Evolutionary conservation across 1,140 invertebrate species (phyloP).

Genomic region (Drosophila murphyi): DNA sequence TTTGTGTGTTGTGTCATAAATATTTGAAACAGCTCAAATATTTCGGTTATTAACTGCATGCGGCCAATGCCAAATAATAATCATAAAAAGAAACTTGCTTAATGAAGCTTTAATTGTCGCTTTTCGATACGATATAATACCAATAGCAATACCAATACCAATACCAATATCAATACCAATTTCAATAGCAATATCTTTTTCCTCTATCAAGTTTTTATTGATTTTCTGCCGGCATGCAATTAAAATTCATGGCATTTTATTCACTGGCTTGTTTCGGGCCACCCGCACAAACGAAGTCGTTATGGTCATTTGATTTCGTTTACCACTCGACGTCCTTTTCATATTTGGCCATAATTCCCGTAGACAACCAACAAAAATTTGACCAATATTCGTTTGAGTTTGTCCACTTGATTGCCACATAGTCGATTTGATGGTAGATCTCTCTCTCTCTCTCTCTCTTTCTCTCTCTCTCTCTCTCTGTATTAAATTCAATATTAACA

Average conservation of each 20-base stretch:
- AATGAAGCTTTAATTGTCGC: slow-evolving; percentile 67
- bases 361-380: slow-evolving; percentile 9
- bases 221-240: slow-evolving; percentile 57
- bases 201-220: slow-evolving; percentile 14
- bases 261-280: slow-evolving; percentile 32
- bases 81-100: slow-evolving; percentile 30
- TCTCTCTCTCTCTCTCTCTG: neutral
- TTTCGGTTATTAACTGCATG: slow-evolving; percentile 43
- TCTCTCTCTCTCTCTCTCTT: neutral
- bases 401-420: slow-evolving; percentile 24
- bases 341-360: slow-evolving; percentile 16
- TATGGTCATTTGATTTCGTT: slow-evolving; percentile 13
- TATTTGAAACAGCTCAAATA: slow-evolving; percentile 42
- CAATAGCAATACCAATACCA: neutral
- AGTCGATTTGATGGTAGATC: slow-evolving; percentile 18
- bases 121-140: slow-evolving; percentile 46
- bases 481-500: slow-evolving; percentile 27
- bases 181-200: no score
- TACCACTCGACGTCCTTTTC: neutral
- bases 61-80: slow-evolving; percentile 33
- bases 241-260: slow-evolving; percentile 62
- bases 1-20: slow-evolving; percentile 48
- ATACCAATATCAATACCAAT: no score
- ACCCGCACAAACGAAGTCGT: slow-evolving; percentile 40
- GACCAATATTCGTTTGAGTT: slow-evolving; percentile 26